Percentiles rank a stretch among this genome's conserved stretches.
Conservation (phyloP, 2,888 invertebrate species). For the Nephrocerus scutellatus region DNA sequence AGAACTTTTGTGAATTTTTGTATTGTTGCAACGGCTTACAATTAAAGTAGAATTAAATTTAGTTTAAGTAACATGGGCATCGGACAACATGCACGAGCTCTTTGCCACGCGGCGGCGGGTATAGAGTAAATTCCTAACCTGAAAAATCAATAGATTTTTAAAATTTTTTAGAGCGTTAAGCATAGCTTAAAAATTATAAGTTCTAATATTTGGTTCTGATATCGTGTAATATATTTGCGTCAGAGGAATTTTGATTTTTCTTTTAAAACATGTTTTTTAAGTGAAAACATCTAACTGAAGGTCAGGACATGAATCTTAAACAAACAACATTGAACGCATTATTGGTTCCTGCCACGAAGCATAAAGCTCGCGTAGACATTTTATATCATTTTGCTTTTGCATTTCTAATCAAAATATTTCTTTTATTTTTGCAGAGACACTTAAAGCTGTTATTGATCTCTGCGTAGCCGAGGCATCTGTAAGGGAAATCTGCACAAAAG, state of each 20-base stretch:
- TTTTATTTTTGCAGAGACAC: slow-evolving; percentile 62
- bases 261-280: too few species aligned
- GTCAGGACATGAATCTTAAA: background rate
- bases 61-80: too few species aligned
- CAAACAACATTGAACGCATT: background rate
- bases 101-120: slow-evolving; percentile 10
- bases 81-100: too few species aligned
- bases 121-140: slow-evolving; percentile 25
- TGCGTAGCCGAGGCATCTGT: slow-evolving; percentile 84
- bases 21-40: background rate
- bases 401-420: slow-evolving; percentile 9
- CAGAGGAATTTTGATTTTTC: too few species aligned
- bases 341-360: too few species aligned
- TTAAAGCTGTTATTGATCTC: slow-evolving; percentile 81
- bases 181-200: too few species aligned
- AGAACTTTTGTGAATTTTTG: background rate
- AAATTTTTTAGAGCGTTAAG: too few species aligned
- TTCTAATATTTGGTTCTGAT: too few species aligned
- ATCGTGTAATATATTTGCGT: too few species aligned
- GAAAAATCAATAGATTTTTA: too few species aligned
- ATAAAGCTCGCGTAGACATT: too few species aligned
- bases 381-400: slow-evolving; percentile 16
- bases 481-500: slow-evolving; percentile 84
- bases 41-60: slow-evolving; percentile 13
- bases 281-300: too few species aligned